Percentiles rank a stretch among this genome's conserved stretches.
Evolutionary conservation across 2,888 invertebrate species (phyloP).

Genomic region (Crematogaster levior): DNA sequence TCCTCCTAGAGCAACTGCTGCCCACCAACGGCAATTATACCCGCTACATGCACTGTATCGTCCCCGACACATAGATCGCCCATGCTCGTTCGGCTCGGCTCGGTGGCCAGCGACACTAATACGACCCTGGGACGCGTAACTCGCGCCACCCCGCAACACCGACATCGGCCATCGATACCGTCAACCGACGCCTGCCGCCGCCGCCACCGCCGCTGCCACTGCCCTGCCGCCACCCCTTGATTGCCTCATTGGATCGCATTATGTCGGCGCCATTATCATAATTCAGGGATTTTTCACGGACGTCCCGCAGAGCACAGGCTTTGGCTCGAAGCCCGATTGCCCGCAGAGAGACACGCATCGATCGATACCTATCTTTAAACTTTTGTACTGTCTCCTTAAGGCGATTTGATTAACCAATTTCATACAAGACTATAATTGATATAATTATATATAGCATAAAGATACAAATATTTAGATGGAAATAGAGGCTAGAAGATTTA

Average conservation of each 20-base stretch:
- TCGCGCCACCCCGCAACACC: slow-evolving; percentile 75
- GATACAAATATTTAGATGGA: background rate
- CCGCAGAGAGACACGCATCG: slow-evolving; percentile 69
- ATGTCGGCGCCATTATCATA: slow-evolving; percentile 85
- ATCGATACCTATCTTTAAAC: slow-evolving; percentile 67
- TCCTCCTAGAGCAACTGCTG: slow-evolving; percentile 81
- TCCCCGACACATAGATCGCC: slow-evolving; percentile 83
- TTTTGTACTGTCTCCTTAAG: slow-evolving; percentile 16
- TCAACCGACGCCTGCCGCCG: slow-evolving; percentile 73
- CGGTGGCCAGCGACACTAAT: slow-evolving; percentile 82
- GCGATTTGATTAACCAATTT: background rate
- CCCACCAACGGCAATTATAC: slow-evolving; percentile 83
- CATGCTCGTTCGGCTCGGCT: slow-evolving; percentile 77
- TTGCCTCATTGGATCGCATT: slow-evolving; percentile 86
- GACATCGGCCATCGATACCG: slow-evolving; percentile 78
- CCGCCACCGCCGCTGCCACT: slow-evolving; percentile 16
- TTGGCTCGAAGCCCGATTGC: slow-evolving; percentile 78
- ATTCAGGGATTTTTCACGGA: slow-evolving; percentile 84
- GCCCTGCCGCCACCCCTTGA: slow-evolving; percentile 80
- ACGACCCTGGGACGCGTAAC: slow-evolving; percentile 82
- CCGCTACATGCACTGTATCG: slow-evolving; percentile 80
- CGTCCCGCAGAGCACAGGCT: slow-evolving; percentile 76
- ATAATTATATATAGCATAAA: background rate
- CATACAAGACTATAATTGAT: background rate
- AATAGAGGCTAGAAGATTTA: background rate